Base-by-base conservation (phyloP, 2,888 invertebrate genomes). In the Pachymerium ferrugineum region DNA sequence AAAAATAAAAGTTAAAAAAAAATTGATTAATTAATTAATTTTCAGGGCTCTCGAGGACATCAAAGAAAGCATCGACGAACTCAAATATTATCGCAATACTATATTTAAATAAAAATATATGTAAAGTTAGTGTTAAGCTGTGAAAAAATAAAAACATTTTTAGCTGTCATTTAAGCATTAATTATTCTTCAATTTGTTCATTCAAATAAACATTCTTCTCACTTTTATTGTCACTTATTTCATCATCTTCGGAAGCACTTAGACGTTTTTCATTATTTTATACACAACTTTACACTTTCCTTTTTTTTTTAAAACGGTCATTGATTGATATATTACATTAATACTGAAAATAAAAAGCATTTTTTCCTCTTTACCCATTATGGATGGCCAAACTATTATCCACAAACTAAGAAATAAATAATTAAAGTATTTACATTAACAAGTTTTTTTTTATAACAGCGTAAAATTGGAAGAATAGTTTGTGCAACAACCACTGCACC, bases 21-120 rank as follows among this genome's bases (percentile, higher is more conserved):
- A 19, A 3, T n/a, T 70, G 1, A 1, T 22, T 72, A n/a, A n/a
- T 42, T 42, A 25, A 70, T 75, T 70, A 73, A 68, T 16, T 80
- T 80, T 72, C 78, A 83, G 85, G 77, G 85, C 86, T n/a, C 76
- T 85, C 72, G 78, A 78, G 31, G 80, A 80, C 82, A 94, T 97
- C 74, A 85, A 86, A 77, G 95, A 96, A 79, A 94, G 93, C 82
- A 88, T 97, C 78, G 81, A 86, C 29, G 96, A 97, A 84, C 83
- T 97, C 28, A 87, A 88, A 80, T 92, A 88, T 85, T 97, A 93
- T 83, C 89, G 87, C 80, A 79, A 86, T 47, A 80, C 85, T 80
- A 86, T 91, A 80, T 90, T 91, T 81, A 87, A 86, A 73, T 72
- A 87, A 88, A 68, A 68, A 0, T 1, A n/a, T n/a, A n/a, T 4